Evolutionary conservation across 2,113 vertebrate genomes (phyloP).

Genomic region (Gracilinanus agilis): DNA sequence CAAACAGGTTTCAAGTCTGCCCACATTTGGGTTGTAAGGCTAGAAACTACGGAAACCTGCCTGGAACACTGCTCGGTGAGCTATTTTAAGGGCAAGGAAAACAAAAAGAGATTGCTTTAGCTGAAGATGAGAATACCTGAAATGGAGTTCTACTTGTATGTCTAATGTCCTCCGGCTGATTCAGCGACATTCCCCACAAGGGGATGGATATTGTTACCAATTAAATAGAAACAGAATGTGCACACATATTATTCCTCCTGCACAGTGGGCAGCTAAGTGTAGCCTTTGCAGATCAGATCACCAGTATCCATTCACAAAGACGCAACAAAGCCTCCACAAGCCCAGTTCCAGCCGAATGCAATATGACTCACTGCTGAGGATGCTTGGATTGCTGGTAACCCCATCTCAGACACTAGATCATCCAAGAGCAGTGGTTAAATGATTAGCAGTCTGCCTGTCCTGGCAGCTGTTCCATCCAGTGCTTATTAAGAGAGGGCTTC

Average conservation of each 20-base stretch:
- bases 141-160: rapidly evolving
- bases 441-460: no score
- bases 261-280: neutral
- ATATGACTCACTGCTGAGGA: neutral
- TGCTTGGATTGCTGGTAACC: rapidly evolving
- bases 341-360: neutral
- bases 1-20: neutral
- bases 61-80: neutral
- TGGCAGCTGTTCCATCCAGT: rapidly evolving
- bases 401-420: neutral
- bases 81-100: neutral
- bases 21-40: neutral
- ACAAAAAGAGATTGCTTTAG: neutral
- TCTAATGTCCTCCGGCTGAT: no score
- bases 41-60: neutral
- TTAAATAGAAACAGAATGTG: rapidly evolving
- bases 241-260: rapidly evolving
- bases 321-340: neutral
- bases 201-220: neutral
- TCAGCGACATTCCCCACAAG: rapidly evolving
- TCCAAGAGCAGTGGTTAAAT: neutral
- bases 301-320: neutral
- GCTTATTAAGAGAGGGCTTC: rapidly evolving
- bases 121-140: rapidly evolving
- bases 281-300: rapidly evolving